phyloP scores from a whole-genome alignment of 2,888 invertebrate genomes.

The Melinaea marsaeus region DNA sequence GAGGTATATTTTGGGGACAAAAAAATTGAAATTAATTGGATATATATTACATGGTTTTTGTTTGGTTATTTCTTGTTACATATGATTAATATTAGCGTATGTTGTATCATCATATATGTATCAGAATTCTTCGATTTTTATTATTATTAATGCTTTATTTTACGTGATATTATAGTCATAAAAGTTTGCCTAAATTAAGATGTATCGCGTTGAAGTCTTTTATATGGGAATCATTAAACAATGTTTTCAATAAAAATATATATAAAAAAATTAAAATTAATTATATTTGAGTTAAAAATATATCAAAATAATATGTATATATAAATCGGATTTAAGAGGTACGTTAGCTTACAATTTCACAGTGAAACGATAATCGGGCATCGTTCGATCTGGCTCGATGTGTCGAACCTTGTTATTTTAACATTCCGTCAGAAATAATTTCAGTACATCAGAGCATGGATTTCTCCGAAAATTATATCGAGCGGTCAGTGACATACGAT shows the following conservation, averaged over 20 bases:
- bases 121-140: too few relatives aligned
- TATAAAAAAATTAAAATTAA: background rate
- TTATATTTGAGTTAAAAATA: background rate
- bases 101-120: too few relatives aligned
- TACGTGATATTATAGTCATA: too few relatives aligned
- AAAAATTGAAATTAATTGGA: background rate
- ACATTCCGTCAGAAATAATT: slow-evolving; percentile 34
- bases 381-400: slow-evolving; percentile 28
- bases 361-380: slow-evolving; percentile 30
- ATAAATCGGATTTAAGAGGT: slow-evolving; percentile 1
- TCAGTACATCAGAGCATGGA: slow-evolving; percentile 32
- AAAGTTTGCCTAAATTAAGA: background rate
- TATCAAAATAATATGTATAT: background rate
- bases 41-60: background rate
- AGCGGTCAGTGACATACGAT: slow-evolving; percentile 29
- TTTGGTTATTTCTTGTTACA: background rate
- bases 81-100: background rate
- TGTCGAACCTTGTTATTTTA: slow-evolving; percentile 33
- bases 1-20: background rate
- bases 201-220: slow-evolving; percentile 19
- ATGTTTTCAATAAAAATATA: background rate
- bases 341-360: slow-evolving; percentile 25
- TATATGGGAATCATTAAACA: background rate
- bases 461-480: slow-evolving; percentile 35
- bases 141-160: too few relatives aligned